Evolutionary conservation across 2,113 vertebrate genomes (phyloP), one percentile per base, ranked within the genome.

Genomic region (Dipodomys merriami): DNA sequence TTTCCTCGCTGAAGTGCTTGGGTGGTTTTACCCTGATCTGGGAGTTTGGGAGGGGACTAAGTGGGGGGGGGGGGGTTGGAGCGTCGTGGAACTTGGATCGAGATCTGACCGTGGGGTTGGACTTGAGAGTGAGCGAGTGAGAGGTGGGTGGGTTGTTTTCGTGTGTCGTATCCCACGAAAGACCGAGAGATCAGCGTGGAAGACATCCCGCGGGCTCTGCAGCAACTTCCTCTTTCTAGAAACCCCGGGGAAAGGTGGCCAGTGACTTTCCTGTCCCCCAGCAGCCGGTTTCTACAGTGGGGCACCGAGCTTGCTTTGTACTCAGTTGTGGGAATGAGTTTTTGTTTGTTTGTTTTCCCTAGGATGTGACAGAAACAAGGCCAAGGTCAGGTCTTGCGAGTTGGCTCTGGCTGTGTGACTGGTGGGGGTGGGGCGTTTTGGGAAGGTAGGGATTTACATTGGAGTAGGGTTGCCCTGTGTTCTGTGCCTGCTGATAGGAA

Each of bases 401-500:
- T 49, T 79, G 82, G 29, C 44, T 80, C 13, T 90, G 39, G 49
- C 69, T 71, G 33, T 72, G 77, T 68, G 62, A 44, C 16, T 57
- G 5, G 53, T 57, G 57, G 62, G 76, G 69, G 77, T 23, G 16
- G 8, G 39, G 27, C 79, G 2, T 57, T 57, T 57, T 4, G 18
- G 53, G 53, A 25, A n/a, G 84, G 39, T 39, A 78, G 69, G 65
- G 71, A 86, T 92, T 91, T 91, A 62, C 72, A 86, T 94, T 69
- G 78, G 67, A 86, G 88, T 93, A 74, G 78, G 44, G 39, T 88
- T 83, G 49, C 80, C 86, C 62, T 46, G 69, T 39, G 53, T 62
- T 78, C 89, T 77, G 80, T 95, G 72, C 44, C 72, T 89, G 77
- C 83, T 88, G 68, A 85, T 91, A 83, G 91, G 86, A 71, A 91